Evolutionary conservation across 2,113 vertebrate genomes (phyloP).

Genomic region (Hyperopisus bebe): DNA sequence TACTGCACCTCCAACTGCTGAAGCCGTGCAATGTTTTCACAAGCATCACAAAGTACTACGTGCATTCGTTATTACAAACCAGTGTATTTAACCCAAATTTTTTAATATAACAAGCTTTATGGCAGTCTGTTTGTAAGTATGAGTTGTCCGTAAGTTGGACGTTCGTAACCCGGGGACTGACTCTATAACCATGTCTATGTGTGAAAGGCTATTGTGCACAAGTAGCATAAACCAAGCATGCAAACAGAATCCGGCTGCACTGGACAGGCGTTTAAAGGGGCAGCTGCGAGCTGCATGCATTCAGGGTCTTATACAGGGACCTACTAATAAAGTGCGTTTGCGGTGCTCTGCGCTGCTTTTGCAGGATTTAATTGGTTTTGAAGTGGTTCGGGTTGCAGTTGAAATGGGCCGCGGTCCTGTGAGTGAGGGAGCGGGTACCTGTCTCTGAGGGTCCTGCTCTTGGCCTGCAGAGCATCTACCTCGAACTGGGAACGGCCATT

Average conservation of each 20-base stretch:
- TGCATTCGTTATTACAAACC: neutral
- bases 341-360: neutral
- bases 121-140: neutral
- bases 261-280: neutral
- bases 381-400: neutral
- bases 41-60: neutral
- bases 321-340: neutral
- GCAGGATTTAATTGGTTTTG: neutral
- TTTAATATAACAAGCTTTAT: neutral
- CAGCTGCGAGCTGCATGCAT: neutral
- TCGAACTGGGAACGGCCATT: constrained; percentile 85
- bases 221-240: neutral
- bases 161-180: neutral
- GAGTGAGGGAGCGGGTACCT: constrained; percentile 56
- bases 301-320: neutral
- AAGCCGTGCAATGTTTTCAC: neutral
- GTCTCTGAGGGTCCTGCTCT: constrained; percentile 82
- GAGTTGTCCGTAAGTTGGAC: neutral
- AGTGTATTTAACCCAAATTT: too few species aligned
- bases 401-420: neutral
- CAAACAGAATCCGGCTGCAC: neutral
- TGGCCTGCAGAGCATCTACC: constrained; percentile 80
- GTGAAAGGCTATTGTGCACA: neutral
- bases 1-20: neutral
- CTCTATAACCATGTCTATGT: neutral